phyloP scores from a whole-genome alignment of 1,140 invertebrate species.

The Bombus huntii region DNA sequence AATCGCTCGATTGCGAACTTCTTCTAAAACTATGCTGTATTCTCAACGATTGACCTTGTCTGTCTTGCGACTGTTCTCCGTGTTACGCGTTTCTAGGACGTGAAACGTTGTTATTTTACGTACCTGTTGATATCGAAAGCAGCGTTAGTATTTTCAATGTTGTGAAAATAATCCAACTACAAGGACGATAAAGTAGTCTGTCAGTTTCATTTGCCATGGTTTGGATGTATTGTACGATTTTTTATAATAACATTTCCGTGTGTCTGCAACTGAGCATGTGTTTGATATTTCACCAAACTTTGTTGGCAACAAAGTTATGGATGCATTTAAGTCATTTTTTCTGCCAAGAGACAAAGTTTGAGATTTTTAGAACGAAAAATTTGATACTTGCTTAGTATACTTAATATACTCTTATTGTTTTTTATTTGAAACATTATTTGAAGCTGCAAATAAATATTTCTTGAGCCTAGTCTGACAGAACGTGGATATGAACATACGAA shows the following conservation, averaged over 20 bases:
- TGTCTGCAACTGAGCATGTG: no score
- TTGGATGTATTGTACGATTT: background rate
- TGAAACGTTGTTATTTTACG: background rate
- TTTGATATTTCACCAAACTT: background rate
- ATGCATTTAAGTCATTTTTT: no score
- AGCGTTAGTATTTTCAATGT: background rate
- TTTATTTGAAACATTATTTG: no score
- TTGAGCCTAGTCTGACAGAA: no score
- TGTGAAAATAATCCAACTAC: background rate
- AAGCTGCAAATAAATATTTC: no score
- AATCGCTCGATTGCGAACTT: conserved; percentile 7
- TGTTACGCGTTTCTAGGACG: background rate
- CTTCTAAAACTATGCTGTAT: background rate
- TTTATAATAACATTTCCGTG: background rate
- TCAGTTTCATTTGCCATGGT: background rate
- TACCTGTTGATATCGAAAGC: background rate
- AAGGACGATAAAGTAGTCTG: background rate
- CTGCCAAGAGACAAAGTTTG: no score
- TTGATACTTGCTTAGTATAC: no score
- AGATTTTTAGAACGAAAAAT: no score
- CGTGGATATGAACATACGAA: no score
- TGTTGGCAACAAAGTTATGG: no score
- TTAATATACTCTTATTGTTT: no score
- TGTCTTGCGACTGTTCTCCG: background rate
- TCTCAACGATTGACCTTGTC: background rate